phyloP scores from a whole-genome alignment of 2,113 vertebrate genomes.

The Naja naja region DNA sequence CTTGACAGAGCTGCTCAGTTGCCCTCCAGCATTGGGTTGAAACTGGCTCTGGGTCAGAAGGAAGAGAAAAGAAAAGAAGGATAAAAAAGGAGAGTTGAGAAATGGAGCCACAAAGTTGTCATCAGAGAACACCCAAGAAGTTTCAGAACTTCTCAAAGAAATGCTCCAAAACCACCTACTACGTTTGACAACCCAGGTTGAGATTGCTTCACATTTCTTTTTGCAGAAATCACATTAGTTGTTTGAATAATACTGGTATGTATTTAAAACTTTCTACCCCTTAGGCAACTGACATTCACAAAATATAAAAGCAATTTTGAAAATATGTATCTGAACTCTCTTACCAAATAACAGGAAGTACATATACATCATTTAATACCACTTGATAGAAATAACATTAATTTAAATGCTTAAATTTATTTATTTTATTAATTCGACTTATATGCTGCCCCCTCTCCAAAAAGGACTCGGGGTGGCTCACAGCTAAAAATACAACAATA shows the following conservation, averaged over 20 bases:
- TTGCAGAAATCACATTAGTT: not conserved
- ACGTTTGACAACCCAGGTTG: not conserved
- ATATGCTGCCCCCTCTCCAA: no score
- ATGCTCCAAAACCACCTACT: not conserved
- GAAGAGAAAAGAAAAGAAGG: not conserved
- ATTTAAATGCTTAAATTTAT: not conserved
- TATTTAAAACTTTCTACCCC: not conserved
- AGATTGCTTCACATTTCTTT: not conserved
- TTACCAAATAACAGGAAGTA: not conserved
- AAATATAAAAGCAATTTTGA: not conserved
- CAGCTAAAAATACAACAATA: no score
- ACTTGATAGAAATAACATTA: not conserved
- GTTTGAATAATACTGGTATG: not conserved
- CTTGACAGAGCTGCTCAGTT: not conserved
- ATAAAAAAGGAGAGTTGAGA: not conserved
- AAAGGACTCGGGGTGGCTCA: no score
- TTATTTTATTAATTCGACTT: no score
- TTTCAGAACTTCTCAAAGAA: not conserved
- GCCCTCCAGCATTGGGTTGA: not conserved
- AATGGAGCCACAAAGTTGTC: not conserved
- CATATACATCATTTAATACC: not conserved
- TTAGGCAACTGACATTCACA: not conserved
- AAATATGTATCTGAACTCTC: not conserved
- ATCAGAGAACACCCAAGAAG: not conserved
- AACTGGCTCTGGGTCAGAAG: not conserved